Percentiles rank a stretch among this genome's conserved stretches.
Evolutionary conservation across 2,113 vertebrate genomes (phyloP).

Genomic region (Cygnus buccinator): DNA sequence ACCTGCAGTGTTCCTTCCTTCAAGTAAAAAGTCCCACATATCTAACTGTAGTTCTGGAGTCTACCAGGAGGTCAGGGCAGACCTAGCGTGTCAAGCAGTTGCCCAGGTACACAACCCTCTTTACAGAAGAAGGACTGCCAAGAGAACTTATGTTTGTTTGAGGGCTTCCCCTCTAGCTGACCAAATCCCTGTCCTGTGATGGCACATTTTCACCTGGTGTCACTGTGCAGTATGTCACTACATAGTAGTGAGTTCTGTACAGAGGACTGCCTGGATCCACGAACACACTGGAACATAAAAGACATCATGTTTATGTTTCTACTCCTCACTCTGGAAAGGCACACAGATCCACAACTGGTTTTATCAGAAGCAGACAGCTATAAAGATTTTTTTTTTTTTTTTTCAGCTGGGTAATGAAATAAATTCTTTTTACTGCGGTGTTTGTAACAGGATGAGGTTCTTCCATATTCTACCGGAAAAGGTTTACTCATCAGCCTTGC

Average conservation of each 20-base stretch:
- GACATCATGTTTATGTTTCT: neutral
- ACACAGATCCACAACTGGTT: neutral
- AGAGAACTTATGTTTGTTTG: neutral
- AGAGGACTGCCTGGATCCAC: neutral
- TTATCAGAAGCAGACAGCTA: neutral
- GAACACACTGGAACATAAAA: neutral
- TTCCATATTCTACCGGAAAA: neutral
- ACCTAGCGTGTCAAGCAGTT: neutral
- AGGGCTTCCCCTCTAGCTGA: neutral
- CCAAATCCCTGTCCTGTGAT: neutral
- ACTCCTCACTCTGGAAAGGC: neutral
- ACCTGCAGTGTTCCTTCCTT: neutral
- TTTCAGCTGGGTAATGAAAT: neutral
- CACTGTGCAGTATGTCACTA: neutral
- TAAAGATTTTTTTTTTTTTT: neutral
- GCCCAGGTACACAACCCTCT: neutral
- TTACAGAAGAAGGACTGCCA: neutral
- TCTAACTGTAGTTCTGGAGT: neutral
- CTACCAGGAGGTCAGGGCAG: neutral
- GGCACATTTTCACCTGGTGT: neutral
- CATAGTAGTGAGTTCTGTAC: neutral
- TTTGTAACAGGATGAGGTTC: neutral
- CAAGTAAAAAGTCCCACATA: neutral
- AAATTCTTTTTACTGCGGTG: neutral
- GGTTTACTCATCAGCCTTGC: neutral